phyloP scores from a whole-genome alignment of 2,797 vertebrate genomes.

The Eupleurogrammus muticus region DNA sequence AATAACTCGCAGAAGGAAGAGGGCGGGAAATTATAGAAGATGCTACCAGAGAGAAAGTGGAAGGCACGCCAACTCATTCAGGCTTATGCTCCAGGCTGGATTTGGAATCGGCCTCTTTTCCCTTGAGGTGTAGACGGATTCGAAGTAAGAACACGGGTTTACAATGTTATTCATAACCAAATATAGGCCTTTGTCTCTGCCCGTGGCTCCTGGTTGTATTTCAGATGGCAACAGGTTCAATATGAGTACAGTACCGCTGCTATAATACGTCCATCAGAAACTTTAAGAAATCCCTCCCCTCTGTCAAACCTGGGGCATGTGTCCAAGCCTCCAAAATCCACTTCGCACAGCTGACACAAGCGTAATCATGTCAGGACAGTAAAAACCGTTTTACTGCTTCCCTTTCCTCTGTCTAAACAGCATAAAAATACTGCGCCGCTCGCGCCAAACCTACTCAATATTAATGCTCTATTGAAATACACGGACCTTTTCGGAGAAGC shows the following conservation, averaged over 20 bases:
- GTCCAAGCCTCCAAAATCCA: slow-evolving; percentile 32
- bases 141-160: no score
- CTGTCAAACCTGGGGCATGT: not conserved
- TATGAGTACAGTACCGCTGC: slow-evolving; percentile 2
- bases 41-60: not conserved
- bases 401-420: slow-evolving; percentile 42
- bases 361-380: slow-evolving; percentile 27
- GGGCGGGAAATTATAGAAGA: not conserved
- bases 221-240: not conserved
- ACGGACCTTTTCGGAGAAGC: slow-evolving; percentile 6
- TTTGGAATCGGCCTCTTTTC: not conserved
- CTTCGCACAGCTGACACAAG: slow-evolving; percentile 23
- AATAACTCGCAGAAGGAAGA: not conserved
- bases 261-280: slow-evolving; percentile 1
- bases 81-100: not conserved
- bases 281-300: not conserved
- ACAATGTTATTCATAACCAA: no score
- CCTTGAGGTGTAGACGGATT: no score
- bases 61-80: not conserved
- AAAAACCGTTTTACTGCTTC: slow-evolving; percentile 39
- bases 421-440: slow-evolving; percentile 16
- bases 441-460: not conserved
- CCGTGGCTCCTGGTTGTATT: not conserved
- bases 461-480: slow-evolving; percentile 8
- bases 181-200: no score